Conservation (phyloP, 2,797 vertebrate species). For the Lithobates pipiens region DNA sequence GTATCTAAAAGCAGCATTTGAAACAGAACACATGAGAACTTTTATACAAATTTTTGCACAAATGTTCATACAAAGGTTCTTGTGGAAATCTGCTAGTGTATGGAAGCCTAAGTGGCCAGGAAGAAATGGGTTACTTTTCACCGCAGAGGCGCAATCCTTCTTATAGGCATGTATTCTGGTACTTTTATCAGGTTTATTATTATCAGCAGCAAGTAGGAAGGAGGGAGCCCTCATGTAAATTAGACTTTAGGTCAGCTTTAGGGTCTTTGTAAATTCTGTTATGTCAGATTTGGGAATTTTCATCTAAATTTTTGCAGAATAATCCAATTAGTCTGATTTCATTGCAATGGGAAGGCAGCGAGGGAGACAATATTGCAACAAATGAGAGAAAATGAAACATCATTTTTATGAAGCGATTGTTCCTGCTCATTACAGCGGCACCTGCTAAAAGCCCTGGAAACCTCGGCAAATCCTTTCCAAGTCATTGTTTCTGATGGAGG, state of each 20-base stretch:
- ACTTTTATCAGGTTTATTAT: not conserved
- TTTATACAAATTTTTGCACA: too few relatives aligned
- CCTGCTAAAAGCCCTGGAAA: constrained; percentile 1
- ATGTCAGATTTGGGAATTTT: not conserved
- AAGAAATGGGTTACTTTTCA: not conserved
- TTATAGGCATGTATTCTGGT: too few relatives aligned
- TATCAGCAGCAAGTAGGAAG: not conserved
- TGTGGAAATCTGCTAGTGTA: too few relatives aligned
- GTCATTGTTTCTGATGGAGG: constrained; percentile 31
- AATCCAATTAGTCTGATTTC: constrained; percentile 22
- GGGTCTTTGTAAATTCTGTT: not conserved
- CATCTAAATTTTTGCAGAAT: constrained; percentile 4
- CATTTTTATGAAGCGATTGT: constrained; percentile 19
- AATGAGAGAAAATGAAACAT: constrained; percentile 40
- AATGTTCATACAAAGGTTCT: too few relatives aligned
- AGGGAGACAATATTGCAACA: constrained; percentile 13
- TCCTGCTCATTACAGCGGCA: constrained; percentile 13
- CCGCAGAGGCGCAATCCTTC: too few relatives aligned
- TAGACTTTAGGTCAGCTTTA: not conserved
- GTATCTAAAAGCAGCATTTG: too few relatives aligned
- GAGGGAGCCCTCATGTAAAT: not conserved
- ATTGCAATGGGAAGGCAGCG: not conserved
- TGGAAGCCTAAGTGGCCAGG: not conserved
- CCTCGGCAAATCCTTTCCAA: constrained; percentile 9
- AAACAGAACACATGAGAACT: too few relatives aligned